phyloP scores from a whole-genome alignment of 2,888 invertebrate genomes.

The Epirrhoe tristata region DNA sequence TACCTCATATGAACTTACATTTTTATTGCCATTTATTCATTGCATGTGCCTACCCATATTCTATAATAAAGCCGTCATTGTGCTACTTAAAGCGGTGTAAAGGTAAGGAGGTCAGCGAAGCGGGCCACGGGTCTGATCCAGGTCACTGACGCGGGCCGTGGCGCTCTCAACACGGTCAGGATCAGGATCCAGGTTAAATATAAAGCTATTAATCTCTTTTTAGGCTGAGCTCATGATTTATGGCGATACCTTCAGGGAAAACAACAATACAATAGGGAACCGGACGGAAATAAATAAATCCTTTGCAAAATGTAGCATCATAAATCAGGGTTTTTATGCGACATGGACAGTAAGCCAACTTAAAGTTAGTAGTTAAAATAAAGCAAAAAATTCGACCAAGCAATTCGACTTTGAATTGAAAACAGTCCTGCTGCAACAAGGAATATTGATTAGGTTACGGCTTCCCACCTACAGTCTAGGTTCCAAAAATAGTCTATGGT shows the following conservation, averaged over 20 bases:
- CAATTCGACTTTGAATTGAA: not conserved
- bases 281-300: not conserved
- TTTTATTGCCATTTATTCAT: constrained; percentile 4
- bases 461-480: constrained; percentile 23
- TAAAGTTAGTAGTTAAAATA: not conserved
- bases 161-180: constrained; percentile 59
- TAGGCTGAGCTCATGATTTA: constrained; percentile 6
- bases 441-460: constrained; percentile 19
- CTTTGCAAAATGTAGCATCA: not conserved
- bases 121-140: constrained; percentile 55
- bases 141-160: constrained; percentile 74
- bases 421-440: constrained; percentile 15
- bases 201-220: constrained; percentile 25
- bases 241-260: not conserved
- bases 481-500: constrained; percentile 31
- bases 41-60: not conserved
- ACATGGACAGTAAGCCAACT: not conserved
- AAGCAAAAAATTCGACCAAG: not conserved
- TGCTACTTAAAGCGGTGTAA: constrained; percentile 27
- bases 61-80: constrained; percentile 16
- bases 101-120: constrained; percentile 63
- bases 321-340: not conserved
- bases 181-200: constrained; percentile 53
- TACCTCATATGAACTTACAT: no score
- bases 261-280: not conserved